These are phyloP conservation scores for Tetraodon nigroviridis DNA, from an alignment of 2,113 vertebrate genomes.

Conservation along the genomic window DNA sequence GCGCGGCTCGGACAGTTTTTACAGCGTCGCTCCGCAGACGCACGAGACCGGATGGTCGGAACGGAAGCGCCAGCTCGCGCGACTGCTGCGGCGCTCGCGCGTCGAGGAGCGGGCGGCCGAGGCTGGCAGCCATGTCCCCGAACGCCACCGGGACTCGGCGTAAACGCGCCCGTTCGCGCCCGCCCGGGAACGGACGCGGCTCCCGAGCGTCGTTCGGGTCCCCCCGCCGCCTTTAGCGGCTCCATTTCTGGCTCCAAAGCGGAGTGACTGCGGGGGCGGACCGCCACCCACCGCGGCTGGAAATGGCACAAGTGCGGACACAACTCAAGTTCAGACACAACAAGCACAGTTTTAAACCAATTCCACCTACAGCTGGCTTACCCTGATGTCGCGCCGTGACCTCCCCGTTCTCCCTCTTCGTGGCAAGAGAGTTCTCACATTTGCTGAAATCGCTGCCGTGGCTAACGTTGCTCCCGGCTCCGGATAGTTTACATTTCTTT, in stretches of 20 bases:
- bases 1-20: neutral
- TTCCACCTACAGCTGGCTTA: slow-evolving; percentile 31
- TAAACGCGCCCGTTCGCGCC: neutral
- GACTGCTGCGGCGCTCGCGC: slow-evolving; percentile 26
- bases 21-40: slow-evolving; percentile 5
- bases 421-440: slow-evolving; percentile 39
- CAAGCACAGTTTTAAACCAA: slow-evolving; percentile 29
- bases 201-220: neutral
- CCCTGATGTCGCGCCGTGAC: slow-evolving; percentile 66
- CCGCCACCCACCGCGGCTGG: slow-evolving; percentile 4
- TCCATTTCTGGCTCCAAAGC: neutral
- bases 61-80: slow-evolving; percentile 26
- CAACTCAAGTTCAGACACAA: slow-evolving; percentile 9
- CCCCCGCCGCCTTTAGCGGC: neutral
- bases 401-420: slow-evolving; percentile 71
- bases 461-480: slow-evolving; percentile 19
- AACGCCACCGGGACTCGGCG: slow-evolving; percentile 11
- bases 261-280: too few species aligned
- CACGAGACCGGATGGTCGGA: slow-evolving; percentile 29
- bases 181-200: neutral
- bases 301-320: neutral
- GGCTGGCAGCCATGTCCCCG: slow-evolving; percentile 31
- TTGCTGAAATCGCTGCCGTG: slow-evolving; percentile 29
- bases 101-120: slow-evolving; percentile 52
- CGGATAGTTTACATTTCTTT: slow-evolving; percentile 57